A percentile compares a stretch with the other conserved stretches of the same genome.
phyloP scores from a whole-genome alignment of 2,113 vertebrate genomes.

The Boulengeromyrus knoepffleri region DNA sequence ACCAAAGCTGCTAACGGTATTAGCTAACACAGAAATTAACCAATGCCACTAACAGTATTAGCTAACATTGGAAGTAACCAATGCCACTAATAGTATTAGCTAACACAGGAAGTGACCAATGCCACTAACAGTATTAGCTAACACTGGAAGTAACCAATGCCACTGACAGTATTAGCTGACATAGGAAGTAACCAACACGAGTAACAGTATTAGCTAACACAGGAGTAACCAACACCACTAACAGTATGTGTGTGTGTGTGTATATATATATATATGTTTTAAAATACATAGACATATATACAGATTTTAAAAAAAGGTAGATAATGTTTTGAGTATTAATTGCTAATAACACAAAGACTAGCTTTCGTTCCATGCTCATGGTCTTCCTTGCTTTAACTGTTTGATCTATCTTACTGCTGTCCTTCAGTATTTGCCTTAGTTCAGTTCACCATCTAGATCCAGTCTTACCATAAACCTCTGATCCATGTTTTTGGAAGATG shows the following conservation, averaged over 20 bases:
- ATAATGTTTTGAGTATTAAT: neutral
- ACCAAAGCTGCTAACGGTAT: neutral
- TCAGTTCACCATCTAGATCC: neutral
- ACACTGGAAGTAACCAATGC: neutral
- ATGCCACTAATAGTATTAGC: neutral
- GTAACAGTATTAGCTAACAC: conserved; percentile 40
- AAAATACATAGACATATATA: neutral
- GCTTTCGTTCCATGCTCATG: neutral
- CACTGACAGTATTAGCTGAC: conserved; percentile 18
- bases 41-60: conserved; percentile 61
- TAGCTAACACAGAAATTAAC: conserved; percentile 32
- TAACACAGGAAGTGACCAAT: neutral
- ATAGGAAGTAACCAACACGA: conserved; percentile 60
- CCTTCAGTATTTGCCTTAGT: neutral
- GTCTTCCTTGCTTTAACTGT: neutral
- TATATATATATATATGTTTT: too few species aligned
- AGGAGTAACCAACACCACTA: neutral
- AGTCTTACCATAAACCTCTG: neutral
- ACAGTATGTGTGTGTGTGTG: neutral
- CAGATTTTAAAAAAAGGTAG: neutral
- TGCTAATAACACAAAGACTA: neutral
- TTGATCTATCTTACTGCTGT: neutral
- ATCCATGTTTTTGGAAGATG: neutral
- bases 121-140: neutral
- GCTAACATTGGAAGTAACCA: neutral